Evolutionary conservation across 1,140 invertebrate species (phyloP), one percentile per base, ranked within the genome.

Genomic region (Drosophila subobscura): DNA sequence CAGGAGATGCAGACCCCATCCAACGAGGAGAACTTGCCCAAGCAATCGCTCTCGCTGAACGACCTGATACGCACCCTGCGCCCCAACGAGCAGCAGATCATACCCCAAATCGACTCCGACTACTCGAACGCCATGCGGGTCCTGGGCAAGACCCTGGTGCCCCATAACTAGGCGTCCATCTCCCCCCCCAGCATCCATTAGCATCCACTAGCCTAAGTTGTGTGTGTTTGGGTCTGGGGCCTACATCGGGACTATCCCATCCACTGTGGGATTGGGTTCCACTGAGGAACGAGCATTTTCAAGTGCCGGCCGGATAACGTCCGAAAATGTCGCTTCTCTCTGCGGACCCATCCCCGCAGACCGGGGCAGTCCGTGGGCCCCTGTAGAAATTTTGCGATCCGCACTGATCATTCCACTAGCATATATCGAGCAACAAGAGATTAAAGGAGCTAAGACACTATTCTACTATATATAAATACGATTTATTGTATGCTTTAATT

Each of bases 91-190:
- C 90, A 91, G 53, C 91, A 91, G 60, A 89, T 91, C 41, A 90
- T 91, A 25, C 89, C 91, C 29, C 91, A 92, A 59, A 92, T 92
- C 65, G 91, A 92, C 59, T 91, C 90, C 7, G 89, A 91, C 60
- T 92, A 92, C 64, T 91, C 91, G 42, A 91, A 91, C 70, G 90
- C 91, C 44, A 91, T 91, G 91, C 85, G 90, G 20, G 91, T 92
- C 22, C 74, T 91, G 27, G 91, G 91, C 70, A 91, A 92, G 61
- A 91, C 78, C n/a, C 79, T 75, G 54, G 79, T 64, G 27, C 60
- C 80, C 40, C 74, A 72, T 47, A 86, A 88, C 66, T 81, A 83
- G 44, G 50, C 44, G 2, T 20, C 7, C 54, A 12, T 41, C 37
- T 14, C 27, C 58, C 46, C 46, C 37, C 7, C 40, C 7, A 12